phyloP scores from a whole-genome alignment of 2,797 vertebrate genomes.

The Hybognathus amarus region DNA sequence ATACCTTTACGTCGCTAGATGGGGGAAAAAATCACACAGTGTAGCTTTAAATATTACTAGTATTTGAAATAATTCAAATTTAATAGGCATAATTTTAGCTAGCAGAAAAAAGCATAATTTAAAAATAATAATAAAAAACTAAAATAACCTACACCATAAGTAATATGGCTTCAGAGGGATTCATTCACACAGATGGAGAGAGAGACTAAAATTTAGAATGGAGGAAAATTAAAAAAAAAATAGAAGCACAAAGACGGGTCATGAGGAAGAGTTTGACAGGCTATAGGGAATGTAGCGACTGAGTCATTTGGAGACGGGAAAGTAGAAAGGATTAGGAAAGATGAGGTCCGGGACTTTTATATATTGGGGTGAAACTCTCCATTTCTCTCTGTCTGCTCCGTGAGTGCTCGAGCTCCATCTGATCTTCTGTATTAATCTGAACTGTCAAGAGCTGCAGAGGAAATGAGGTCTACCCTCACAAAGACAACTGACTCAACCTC shows the following conservation, averaged over 20 bases:
- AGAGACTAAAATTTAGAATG: neutral
- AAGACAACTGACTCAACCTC: constrained; percentile 21
- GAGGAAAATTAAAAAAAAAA: constrained; percentile 36
- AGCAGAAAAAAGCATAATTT: neutral
- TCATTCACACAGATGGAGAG: constrained; percentile 37
- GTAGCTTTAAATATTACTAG: too few species aligned
- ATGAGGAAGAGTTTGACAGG: constrained; percentile 33
- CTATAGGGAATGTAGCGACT: constrained; percentile 3
- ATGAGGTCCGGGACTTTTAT: constrained; percentile 29
- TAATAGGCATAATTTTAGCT: too few species aligned
- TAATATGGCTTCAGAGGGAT: neutral
- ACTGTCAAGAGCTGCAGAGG: constrained; percentile 36
- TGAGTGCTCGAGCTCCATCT: neutral
- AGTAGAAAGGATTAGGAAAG: constrained; percentile 8
- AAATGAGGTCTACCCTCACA: constrained; percentile 36
- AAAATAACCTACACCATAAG: neutral
- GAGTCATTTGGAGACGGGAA: neutral
- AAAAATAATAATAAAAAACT: neutral
- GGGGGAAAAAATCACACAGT: too few species aligned
- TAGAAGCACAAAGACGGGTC: constrained; percentile 10
- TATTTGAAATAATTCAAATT: too few species aligned
- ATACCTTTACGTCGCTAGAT: too few species aligned
- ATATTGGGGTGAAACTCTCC: constrained; percentile 10
- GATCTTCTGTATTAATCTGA: constrained; percentile 42
- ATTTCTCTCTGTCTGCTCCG: constrained; percentile 37